These are phyloP conservation scores for Caracal caracal DNA, from an alignment of 2,113 vertebrate species.

Conservation along the genomic window DNA sequence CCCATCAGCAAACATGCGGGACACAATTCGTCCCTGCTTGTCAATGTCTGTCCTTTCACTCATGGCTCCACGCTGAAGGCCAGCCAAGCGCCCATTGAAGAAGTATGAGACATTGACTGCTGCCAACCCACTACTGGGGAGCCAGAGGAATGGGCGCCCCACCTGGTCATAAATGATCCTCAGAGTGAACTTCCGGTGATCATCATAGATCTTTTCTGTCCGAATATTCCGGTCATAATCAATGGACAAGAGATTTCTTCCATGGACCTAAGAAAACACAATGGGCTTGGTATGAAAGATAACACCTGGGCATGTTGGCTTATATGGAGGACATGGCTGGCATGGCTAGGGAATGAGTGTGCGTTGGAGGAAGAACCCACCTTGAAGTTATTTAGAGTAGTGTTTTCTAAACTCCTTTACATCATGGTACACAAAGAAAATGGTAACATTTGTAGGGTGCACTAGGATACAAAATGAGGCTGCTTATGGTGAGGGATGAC, in stretches of 20 bases:
- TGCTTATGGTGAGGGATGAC: not conserved
- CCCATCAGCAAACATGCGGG: constrained; percentile 96
- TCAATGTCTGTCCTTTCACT: constrained; percentile 97
- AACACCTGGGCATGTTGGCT: fast-evolving
- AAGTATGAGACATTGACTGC: constrained; percentile 98
- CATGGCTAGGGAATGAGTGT: not conserved
- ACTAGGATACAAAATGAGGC: not conserved
- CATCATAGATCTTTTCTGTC: constrained; percentile 99
- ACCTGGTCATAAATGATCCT: constrained; percentile 98
- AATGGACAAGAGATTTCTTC: constrained; percentile 96
- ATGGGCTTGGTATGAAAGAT: not conserved
- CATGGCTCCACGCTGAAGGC: constrained; percentile 97
- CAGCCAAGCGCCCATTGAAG: constrained; percentile 93
- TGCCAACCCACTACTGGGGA: constrained; percentile 97
- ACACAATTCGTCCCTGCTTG: constrained; percentile 93
- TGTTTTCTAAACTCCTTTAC: not conserved
- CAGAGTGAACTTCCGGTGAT: constrained; percentile 97
- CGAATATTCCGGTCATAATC: constrained; percentile 98
- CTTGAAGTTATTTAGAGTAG: not conserved
- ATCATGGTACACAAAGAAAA: not conserved
- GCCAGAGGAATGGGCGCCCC: constrained; percentile 97
- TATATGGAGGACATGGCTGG: not conserved
- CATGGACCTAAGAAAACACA: constrained; percentile 91
- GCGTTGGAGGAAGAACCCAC: not conserved
- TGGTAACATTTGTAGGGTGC: not conserved